Percentiles rank a stretch among this genome's conserved stretches.
phyloP scores from a whole-genome alignment of 2,888 invertebrate genomes.

The Apamea monoglypha region DNA sequence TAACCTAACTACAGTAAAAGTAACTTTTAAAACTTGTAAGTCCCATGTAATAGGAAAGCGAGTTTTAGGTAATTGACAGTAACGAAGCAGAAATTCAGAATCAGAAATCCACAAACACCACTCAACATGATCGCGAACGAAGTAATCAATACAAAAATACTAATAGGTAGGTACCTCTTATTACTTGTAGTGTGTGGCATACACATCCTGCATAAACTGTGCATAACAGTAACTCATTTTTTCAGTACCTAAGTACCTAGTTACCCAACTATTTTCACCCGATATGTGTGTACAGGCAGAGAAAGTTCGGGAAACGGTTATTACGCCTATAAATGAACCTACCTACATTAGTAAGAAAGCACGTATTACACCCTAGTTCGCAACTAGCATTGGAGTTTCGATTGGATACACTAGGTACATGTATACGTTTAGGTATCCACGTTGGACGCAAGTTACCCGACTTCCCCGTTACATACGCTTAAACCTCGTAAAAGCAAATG shows the following conservation, averaged over 20 bases:
- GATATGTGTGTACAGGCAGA: conserved; percentile 30
- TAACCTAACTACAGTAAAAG: neutral
- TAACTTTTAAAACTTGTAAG: neutral
- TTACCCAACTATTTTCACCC: conserved; percentile 28
- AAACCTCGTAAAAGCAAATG: neutral
- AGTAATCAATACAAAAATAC: neutral
- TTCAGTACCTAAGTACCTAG: conserved; percentile 20
- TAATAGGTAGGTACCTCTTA: neutral
- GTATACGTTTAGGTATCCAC: neutral
- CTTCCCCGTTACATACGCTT: neutral
- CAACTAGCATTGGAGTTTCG: conserved; percentile 54
- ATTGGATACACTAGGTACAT: conserved; percentile 45
- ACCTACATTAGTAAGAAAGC: conserved; percentile 51
- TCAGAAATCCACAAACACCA: neutral
- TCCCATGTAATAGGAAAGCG: too few species aligned
- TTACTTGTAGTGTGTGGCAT: conserved; percentile 5
- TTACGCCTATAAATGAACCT: conserved; percentile 40
- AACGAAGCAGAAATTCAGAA: neutral
- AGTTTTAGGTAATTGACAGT: neutral
- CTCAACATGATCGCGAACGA: neutral
- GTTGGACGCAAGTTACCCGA: neutral
- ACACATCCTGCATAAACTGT: conserved; percentile 19
- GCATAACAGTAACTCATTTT: conserved; percentile 40
- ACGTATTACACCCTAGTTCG: conserved; percentile 57
- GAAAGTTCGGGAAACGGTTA: conserved; percentile 57